Percentiles rank a stretch among this genome's conserved stretches.
phyloP scores from a whole-genome alignment of 2,113 vertebrate genomes.

The Coregonus clupeaformis region DNA sequence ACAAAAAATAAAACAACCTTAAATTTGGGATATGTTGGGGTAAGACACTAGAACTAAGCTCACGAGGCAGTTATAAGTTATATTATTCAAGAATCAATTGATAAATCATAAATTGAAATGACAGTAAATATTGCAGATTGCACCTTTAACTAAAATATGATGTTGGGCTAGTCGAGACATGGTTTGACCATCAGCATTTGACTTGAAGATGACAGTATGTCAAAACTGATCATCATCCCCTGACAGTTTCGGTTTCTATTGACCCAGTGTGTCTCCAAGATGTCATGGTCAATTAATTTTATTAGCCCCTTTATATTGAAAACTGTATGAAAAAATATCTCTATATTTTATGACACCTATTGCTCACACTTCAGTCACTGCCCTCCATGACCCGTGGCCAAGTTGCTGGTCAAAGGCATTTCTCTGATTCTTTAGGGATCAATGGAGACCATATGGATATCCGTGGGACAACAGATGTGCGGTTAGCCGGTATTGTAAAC shows the following conservation, averaged over 20 bases:
- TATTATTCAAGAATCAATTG: too few species aligned
- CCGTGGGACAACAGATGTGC: slow-evolving; percentile 47
- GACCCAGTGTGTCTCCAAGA: background rate
- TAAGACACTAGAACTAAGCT: too few species aligned
- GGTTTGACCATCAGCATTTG: too few species aligned
- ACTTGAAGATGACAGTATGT: too few species aligned
- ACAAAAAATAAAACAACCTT: too few species aligned
- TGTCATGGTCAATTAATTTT: background rate
- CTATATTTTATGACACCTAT: background rate
- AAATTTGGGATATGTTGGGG: too few species aligned
- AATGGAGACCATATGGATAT: slow-evolving; percentile 58
- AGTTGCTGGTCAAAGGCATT: slow-evolving; percentile 53
- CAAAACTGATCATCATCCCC: background rate
- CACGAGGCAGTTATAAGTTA: too few species aligned
- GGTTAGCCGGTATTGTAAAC: slow-evolving; percentile 53
- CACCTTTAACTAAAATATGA: too few species aligned
- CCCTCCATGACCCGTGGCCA: slow-evolving; percentile 22
- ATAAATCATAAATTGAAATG: background rate
- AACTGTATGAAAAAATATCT: background rate
- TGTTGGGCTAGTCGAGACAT: too few species aligned
- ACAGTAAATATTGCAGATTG: background rate
- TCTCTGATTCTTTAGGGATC: slow-evolving; percentile 44
- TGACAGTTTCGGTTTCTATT: background rate
- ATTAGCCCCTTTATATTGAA: background rate
- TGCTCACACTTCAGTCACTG: background rate